Conservation (phyloP, 2,888 invertebrate species). For the Ypsolopha scabrella region DNA sequence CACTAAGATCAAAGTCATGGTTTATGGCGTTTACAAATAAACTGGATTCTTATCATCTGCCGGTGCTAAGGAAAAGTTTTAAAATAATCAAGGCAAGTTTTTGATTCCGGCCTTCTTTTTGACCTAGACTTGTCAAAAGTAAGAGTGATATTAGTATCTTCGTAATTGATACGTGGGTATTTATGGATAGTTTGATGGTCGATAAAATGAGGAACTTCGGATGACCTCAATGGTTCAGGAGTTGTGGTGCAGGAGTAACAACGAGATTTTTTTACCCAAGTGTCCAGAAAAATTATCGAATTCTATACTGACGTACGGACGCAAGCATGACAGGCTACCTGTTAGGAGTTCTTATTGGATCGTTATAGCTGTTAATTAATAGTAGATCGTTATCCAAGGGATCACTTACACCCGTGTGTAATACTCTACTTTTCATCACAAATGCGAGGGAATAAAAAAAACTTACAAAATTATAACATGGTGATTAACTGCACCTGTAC, state of each 20-base stretch:
- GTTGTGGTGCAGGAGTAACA: background rate
- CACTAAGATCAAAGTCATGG: background rate
- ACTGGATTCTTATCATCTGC: constrained; percentile 10
- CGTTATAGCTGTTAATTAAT: too few species aligned
- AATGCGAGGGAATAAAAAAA: too few species aligned
- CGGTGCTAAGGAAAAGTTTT: constrained; percentile 30
- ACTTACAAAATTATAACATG: too few species aligned
- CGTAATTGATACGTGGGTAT: constrained; percentile 28
- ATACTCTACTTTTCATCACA: too few species aligned
- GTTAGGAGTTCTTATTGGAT: too few species aligned
- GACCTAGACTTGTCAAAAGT: constrained; percentile 45
- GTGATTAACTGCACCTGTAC: too few species aligned
- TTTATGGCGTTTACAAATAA: constrained; percentile 8
- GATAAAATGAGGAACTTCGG: background rate
- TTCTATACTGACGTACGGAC: too few species aligned
- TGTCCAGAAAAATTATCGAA: too few species aligned
- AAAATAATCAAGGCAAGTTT: constrained; percentile 41
- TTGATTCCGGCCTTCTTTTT: constrained; percentile 29
- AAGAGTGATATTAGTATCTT: constrained; percentile 21
- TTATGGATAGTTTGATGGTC: constrained; percentile 15
- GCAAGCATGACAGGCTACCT: too few species aligned
- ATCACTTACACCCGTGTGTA: too few species aligned
- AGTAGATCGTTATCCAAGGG: too few species aligned
- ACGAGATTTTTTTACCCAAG: background rate
- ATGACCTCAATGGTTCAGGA: background rate